Conservation (phyloP, 2,888 invertebrate species). For the Coecobrya sp. region DNA sequence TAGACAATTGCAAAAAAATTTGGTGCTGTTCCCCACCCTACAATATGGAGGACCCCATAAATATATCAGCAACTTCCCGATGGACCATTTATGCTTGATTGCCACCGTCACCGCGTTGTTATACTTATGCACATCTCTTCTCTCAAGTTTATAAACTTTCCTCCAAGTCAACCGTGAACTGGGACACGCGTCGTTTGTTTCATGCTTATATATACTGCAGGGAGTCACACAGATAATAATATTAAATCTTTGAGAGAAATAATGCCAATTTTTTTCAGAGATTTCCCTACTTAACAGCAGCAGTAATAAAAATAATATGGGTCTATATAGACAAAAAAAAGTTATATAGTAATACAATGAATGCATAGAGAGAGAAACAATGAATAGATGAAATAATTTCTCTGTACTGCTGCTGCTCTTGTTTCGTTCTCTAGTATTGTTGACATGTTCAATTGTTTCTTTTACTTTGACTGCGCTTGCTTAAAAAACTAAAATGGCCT, state of each 20-base stretch:
- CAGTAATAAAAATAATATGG: constrained; percentile 10
- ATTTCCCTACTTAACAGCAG: constrained; percentile 53
- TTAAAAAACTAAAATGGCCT: constrained; percentile 11
- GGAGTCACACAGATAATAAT: constrained; percentile 62
- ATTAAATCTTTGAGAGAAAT: constrained; percentile 11
- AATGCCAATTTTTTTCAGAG: constrained; percentile 45
- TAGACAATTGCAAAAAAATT: no score
- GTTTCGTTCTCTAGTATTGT: constrained; percentile 6
- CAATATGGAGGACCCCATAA: no score
- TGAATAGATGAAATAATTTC: constrained; percentile 63
- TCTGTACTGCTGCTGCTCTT: neutral
- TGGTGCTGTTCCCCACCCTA: no score
- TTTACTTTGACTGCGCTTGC: neutral
- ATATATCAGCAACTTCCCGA: no score
- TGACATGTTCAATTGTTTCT: constrained; percentile 67
- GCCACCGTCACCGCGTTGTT: neutral
- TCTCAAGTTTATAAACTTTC: constrained; percentile 26
- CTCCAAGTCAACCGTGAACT: constrained; percentile 74
- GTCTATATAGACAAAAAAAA: no score
- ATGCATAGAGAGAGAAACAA: neutral
- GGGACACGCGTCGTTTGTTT: constrained; percentile 77
- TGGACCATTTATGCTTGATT: no score
- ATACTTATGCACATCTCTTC: neutral
- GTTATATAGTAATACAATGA: neutral
- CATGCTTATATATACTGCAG: constrained; percentile 72